Conservation (phyloP, 2,888 invertebrate species). For the Drosophila barbarae region DNA sequence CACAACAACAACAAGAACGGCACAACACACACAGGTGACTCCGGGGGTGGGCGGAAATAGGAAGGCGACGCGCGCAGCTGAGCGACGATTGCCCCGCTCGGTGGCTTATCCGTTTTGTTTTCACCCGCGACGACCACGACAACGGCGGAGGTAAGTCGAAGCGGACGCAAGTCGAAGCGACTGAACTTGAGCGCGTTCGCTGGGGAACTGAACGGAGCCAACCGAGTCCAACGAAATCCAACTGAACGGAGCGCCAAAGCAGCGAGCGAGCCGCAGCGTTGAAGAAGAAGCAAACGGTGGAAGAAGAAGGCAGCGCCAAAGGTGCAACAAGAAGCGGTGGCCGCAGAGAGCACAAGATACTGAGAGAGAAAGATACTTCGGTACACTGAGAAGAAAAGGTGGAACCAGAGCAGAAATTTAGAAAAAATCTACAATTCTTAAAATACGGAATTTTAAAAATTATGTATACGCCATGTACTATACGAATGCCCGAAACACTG, state of each 20-base stretch:
- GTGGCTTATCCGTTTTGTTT: conserved; percentile 13
- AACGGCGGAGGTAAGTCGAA: conserved; percentile 6
- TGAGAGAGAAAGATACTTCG: conserved; percentile 19
- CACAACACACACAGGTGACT: conserved; percentile 29
- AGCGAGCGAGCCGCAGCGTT: conserved; percentile 19
- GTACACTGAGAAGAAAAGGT: conserved; percentile 28
- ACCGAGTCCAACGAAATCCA: conserved; percentile 5
- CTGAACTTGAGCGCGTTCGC: conserved; percentile 59
- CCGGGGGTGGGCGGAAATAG: conserved; percentile 2
- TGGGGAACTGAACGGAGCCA: conserved; percentile 53
- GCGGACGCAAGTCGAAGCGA: conserved; percentile 15
- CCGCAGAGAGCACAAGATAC: conserved; percentile 16
- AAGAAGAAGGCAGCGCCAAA: conserved; percentile 33
- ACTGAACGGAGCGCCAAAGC: conserved; percentile 47
- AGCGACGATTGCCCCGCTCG: conserved; percentile 32
- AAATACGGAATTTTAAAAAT: not conserved
- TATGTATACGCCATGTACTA: too few species aligned
- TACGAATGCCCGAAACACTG: too few species aligned
- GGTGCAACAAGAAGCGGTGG: conserved; percentile 39
- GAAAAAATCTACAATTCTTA: not conserved
- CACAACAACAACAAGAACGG: conserved; percentile 50
- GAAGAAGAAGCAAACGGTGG: conserved; percentile 12
- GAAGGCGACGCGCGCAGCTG: conserved; percentile 68
- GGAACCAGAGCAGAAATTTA: not conserved
- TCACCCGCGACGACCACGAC: conserved; percentile 19